Conservation (phyloP, 2,797 vertebrate genomes). For the Carduelis carduelis region DNA sequence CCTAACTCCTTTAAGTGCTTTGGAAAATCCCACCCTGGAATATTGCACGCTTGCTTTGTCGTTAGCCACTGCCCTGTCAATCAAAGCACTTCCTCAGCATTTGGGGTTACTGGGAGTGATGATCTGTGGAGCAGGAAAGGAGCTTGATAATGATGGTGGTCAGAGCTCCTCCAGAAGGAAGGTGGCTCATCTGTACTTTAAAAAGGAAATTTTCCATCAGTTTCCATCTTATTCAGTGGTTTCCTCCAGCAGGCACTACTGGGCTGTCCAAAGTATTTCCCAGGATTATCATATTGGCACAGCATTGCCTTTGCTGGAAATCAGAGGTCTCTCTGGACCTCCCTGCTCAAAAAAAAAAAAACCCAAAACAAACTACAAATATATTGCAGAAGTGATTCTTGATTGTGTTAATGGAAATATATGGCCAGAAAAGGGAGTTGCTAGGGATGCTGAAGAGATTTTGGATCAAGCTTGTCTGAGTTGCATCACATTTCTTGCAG, state of each 20-base stretch:
- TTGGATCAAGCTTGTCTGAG: background rate
- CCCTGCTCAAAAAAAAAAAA: background rate
- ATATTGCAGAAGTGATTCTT: background rate
- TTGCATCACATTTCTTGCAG: background rate
- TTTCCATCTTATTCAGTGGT: background rate
- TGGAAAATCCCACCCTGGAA: constrained; percentile 63
- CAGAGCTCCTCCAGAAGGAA: background rate
- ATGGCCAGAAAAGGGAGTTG: background rate
- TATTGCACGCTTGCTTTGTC: constrained; percentile 55
- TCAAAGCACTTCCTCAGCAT: constrained; percentile 15
- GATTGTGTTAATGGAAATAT: background rate
- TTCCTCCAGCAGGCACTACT: background rate
- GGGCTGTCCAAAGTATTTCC: background rate
- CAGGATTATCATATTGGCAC: background rate
- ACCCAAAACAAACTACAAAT: background rate
- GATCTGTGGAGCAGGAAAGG: background rate
- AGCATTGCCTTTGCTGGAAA: background rate
- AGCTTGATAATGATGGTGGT: background rate
- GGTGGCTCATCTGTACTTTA: background rate
- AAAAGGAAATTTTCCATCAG: background rate
- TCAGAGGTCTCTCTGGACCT: background rate
- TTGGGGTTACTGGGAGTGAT: background rate
- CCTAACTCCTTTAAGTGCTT: constrained; percentile 69
- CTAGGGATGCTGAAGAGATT: background rate
- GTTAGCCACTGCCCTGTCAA: constrained; percentile 23